Evolutionary conservation across 1,140 invertebrate genomes (phyloP), one percentile per base, ranked within the genome.

Genomic region (Anagrus nilaparvatae): DNA sequence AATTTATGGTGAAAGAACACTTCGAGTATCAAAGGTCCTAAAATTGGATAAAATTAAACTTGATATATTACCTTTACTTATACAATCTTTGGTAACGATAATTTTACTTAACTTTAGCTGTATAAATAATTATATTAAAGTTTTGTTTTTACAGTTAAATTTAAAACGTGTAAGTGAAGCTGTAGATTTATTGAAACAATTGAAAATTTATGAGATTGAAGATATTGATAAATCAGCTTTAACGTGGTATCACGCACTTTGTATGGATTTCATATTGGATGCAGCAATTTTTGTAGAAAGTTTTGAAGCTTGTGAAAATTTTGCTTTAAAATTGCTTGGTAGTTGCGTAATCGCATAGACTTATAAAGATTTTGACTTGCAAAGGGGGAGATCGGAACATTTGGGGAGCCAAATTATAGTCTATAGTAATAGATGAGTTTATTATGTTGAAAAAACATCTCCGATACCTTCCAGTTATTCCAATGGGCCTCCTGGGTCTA

Each of bases 181-280:
- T 3, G 40, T 57, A 5, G 58, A 61, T n/a, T 32, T 58, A 12
- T 27, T 61, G 10, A 17, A 27, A 2, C 43, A 50, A 14, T 27
- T 61, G 4, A 51, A 48, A 9, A 40, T 42, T 31, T 9, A 40
- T 1, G 30, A 53, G 2, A 14, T 46, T 1, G 49, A 52, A 12
- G 54, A 61, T 6, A 19, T 49, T 0, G 59, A 61, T 40, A 40
- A 45, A 21, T 59, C 59, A 17, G 47, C 46, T 1, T 50, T 52
- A n/a, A 60, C 55, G 0, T 61, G 59, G 59, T 61, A 61, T 37
- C 51, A 60, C 13, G 56, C 59, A 3, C 50, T 61, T 9, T 54
- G 45, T 18, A 40, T 60, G 27, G 56, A 60, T 24, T 13, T 60
- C 1, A 14, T 50, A 0, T 19, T 61, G 13, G 54, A 60, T 6